These are phyloP conservation scores for Drosophila anomalipes DNA, from an alignment of 2,888 invertebrate genomes.

Conservation along the genomic window DNA sequence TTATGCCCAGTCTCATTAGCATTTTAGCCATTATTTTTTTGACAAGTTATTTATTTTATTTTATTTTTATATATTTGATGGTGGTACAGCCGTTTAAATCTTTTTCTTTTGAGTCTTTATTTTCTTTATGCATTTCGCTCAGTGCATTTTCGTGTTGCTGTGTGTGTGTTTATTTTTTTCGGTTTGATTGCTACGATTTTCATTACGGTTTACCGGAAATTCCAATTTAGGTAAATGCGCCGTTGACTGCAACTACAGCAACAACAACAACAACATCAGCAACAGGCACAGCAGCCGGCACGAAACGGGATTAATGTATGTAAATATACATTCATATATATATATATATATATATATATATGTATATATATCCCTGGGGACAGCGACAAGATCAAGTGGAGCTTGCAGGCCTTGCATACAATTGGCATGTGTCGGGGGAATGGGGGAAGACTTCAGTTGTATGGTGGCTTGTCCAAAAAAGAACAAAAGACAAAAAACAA, in stretches of 20 bases:
- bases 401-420: slow-evolving; percentile 68
- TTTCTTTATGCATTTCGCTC: slow-evolving; percentile 39
- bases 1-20: neutral
- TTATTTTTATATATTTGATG: neutral
- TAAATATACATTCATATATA: neutral
- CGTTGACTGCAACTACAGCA: slow-evolving; percentile 70
- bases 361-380: slow-evolving; percentile 63
- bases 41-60: neutral
- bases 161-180: slow-evolving; percentile 54
- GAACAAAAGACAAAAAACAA: neutral
- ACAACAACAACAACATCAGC: slow-evolving; percentile 25
- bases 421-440: slow-evolving; percentile 54
- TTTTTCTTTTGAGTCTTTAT: slow-evolving; percentile 3
- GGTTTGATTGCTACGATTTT: slow-evolving; percentile 76
- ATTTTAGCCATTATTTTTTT: neutral
- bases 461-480: slow-evolving; percentile 42
- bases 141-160: slow-evolving; percentile 35
- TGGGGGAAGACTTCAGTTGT: slow-evolving; percentile 16
- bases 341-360: slow-evolving; percentile 13
- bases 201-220: slow-evolving; percentile 83
- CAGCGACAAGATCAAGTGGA: slow-evolving; percentile 80
- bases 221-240: slow-evolving; percentile 85
- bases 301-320: slow-evolving; percentile 63
- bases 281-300: slow-evolving; percentile 44
- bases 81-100: slow-evolving; percentile 9